A percentile compares a stretch with the other conserved stretches of the same genome.
phyloP scores from a whole-genome alignment of 2,113 vertebrate genomes.

The Plotosus lineatus region DNA sequence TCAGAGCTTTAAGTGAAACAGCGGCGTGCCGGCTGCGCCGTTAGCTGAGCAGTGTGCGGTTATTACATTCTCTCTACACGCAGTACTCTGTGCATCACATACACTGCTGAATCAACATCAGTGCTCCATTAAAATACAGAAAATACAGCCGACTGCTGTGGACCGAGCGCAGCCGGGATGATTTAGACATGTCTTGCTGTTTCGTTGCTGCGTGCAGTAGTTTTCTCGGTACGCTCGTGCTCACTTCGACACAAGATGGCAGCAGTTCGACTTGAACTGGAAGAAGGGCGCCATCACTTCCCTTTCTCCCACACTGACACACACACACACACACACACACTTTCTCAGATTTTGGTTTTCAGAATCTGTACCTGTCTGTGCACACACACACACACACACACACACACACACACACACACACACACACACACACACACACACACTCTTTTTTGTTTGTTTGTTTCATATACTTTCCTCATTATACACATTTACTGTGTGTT shows the following conservation, averaged over 20 bases:
- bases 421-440: slow-evolving; percentile 32
- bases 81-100: background rate
- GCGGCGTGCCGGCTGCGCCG: background rate
- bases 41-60: background rate
- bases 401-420: background rate
- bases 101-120: background rate
- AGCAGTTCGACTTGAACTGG: slow-evolving; percentile 74
- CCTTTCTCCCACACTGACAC: background rate
- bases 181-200: background rate
- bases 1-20: background rate
- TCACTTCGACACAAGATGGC: slow-evolving; percentile 78
- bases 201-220: background rate
- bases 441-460: background rate
- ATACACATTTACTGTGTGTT: background rate
- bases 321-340: slow-evolving; percentile 55
- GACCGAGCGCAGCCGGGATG: background rate
- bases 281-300: slow-evolving; percentile 11
- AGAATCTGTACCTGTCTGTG: slow-evolving; percentile 35
- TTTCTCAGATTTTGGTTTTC: slow-evolving; percentile 62
- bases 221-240: background rate
- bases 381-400: background rate
- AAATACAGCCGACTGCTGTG: background rate
- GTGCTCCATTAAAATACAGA: background rate
- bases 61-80: background rate
- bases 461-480: slow-evolving; percentile 15